Percentiles rank a stretch among this genome's conserved stretches.
Evolutionary conservation across 2,113 vertebrate genomes (phyloP).

Genomic region (Megatriorchis doriae): DNA sequence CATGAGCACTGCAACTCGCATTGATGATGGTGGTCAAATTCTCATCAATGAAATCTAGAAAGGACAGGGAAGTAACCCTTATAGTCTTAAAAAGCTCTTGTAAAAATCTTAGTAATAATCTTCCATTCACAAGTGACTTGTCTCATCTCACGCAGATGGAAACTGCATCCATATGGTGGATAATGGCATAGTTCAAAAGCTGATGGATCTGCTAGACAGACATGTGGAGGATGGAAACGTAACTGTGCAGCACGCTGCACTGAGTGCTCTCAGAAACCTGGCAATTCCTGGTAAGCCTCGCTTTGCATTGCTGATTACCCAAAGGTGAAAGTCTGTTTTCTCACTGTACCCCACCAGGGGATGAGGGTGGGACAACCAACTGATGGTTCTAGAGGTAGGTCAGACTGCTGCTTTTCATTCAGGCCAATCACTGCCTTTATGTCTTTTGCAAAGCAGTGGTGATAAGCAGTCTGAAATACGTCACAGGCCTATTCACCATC

Average conservation of each 20-base stretch:
- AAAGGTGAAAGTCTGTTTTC: neutral
- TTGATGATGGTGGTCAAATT: neutral
- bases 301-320: neutral
- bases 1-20: neutral
- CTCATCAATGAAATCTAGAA: neutral
- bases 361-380: neutral
- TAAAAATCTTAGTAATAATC: neutral
- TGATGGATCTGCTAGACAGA: constrained; percentile 90
- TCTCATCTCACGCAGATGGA: constrained; percentile 77
- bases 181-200: constrained; percentile 92
- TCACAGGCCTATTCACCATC: neutral
- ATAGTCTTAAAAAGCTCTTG: neutral
- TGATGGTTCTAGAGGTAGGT: neutral
- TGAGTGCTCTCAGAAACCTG: constrained; percentile 93
- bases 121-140: constrained; percentile 6
- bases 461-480: neutral
- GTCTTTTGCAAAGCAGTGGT: neutral
- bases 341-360: neutral
- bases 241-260: constrained; percentile 93
- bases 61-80: neutral
- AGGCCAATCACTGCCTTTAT: neutral
- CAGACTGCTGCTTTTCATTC: neutral
- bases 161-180: constrained; percentile 99
- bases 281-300: constrained; percentile 89
- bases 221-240: constrained; percentile 95